phyloP scores from a whole-genome alignment of 2,113 vertebrate species.

The Lagenorhynchus albirostris region DNA sequence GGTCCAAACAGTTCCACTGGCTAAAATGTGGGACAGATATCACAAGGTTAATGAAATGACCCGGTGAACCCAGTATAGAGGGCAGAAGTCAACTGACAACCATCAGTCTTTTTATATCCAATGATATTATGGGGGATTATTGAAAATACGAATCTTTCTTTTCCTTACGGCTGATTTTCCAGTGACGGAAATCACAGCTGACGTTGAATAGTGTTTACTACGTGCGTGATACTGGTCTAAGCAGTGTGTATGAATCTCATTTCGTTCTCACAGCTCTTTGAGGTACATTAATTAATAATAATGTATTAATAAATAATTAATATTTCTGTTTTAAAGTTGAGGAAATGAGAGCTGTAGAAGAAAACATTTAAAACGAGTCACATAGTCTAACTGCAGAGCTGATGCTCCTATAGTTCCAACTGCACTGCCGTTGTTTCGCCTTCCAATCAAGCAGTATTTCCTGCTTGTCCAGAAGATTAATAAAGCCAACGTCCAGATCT shows the following conservation, averaged over 20 bases:
- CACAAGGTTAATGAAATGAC: neutral
- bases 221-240: accelerated
- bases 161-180: neutral
- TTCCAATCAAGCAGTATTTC: neutral
- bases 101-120: neutral
- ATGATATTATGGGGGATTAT: neutral
- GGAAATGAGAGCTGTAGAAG: neutral
- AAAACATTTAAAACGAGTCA: neutral
- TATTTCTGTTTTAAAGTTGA: neutral
- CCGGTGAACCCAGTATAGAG: neutral
- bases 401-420: too few species aligned
- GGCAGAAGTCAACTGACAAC: neutral
- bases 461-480: neutral
- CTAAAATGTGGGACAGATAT: neutral
- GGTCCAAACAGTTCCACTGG: neutral
- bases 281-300: too few species aligned
- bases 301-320: too few species aligned
- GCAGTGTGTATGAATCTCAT: neutral
- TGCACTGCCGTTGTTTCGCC: neutral
- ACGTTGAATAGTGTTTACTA: neutral
- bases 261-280: neutral
- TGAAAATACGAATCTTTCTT: neutral
- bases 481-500: neutral
- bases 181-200: neutral
- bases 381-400: neutral